Percentiles rank a stretch among this genome's conserved stretches.
phyloP scores from a whole-genome alignment of 2,888 invertebrate species.

The Drosophila silvestris region DNA sequence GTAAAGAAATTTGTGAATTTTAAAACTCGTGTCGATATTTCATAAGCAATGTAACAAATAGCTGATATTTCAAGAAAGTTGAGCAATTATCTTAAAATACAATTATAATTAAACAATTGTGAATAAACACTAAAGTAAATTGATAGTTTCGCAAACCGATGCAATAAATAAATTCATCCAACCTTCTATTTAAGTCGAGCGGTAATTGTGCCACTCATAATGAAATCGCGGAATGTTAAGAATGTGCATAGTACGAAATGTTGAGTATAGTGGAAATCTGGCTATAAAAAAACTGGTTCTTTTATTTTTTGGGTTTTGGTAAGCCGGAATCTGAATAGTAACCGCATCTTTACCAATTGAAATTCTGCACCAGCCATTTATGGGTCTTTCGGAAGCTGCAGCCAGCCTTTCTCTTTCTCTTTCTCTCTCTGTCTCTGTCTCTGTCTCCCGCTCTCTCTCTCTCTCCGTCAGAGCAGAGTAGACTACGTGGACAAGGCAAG shows the following conservation, averaged over 20 bases:
- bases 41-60: neutral
- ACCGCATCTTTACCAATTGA: neutral
- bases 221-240: no score
- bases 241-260: neutral
- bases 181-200: neutral
- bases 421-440: neutral
- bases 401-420: neutral
- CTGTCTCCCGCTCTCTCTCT: neutral
- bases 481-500: constrained; percentile 4
- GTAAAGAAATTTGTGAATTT: neutral
- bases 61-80: neutral
- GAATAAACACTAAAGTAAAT: neutral
- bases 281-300: neutral
- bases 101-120: neutral
- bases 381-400: neutral
- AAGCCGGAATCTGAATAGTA: neutral
- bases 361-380: neutral
- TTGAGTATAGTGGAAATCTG: neutral
- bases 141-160: neutral
- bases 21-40: neutral
- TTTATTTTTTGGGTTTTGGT: neutral
- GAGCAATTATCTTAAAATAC: neutral
- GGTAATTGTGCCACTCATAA: no score
- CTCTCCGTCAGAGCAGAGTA: neutral
- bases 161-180: neutral